Evolutionary conservation across 2,113 vertebrate species (phyloP).

Genomic region (Aptenodytes patagonicus): DNA sequence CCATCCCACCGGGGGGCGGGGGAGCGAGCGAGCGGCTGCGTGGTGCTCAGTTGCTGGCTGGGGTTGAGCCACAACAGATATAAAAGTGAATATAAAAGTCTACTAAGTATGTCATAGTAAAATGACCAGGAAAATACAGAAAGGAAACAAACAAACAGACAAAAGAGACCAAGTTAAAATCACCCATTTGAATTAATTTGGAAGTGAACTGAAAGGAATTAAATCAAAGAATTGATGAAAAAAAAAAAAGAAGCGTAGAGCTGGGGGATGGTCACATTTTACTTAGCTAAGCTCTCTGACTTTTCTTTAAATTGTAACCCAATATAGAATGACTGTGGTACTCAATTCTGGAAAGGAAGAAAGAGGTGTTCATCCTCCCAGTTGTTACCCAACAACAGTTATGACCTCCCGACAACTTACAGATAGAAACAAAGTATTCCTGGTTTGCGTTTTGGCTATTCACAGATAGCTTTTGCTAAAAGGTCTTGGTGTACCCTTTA

Average conservation of each 20-base stretch:
- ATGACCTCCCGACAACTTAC: background rate
- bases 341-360: background rate
- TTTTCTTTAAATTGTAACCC: background rate
- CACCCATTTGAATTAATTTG: background rate
- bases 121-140: background rate
- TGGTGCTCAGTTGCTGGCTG: too few species aligned
- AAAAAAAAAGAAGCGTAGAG: background rate
- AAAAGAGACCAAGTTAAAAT: background rate
- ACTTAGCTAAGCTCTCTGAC: background rate
- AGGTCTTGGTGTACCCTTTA: background rate
- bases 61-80: background rate
- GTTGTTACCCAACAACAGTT: background rate
- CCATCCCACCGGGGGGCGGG: too few species aligned
- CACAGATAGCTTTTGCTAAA: background rate
- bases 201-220: background rate
- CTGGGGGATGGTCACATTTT: background rate
- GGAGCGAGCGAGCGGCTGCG: too few species aligned
- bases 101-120: background rate
- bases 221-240: background rate
- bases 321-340: background rate
- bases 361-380: background rate
- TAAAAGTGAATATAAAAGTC: background rate
- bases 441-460: background rate
- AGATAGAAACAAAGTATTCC: background rate
- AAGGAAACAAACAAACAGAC: background rate